Conservation (phyloP, 2,797 vertebrate genomes). For the Rhabdophis nuchalis region DNA sequence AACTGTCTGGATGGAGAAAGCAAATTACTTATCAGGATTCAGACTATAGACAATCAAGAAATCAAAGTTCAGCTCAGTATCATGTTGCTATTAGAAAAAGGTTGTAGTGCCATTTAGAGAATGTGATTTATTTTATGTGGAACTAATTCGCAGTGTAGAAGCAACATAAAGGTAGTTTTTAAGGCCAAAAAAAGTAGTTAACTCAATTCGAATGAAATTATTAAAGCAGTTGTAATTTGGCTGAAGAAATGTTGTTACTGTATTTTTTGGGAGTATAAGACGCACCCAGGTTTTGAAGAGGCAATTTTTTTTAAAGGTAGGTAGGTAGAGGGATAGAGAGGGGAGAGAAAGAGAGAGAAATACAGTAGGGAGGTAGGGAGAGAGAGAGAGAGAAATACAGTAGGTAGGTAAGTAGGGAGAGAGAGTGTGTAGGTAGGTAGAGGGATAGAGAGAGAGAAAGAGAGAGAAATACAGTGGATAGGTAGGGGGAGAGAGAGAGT, state of each 20-base stretch:
- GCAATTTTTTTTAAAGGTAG: too few relatives aligned
- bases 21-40: background rate
- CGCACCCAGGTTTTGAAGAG: too few relatives aligned
- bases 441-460: too few relatives aligned
- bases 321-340: too few relatives aligned
- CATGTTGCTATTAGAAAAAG: background rate
- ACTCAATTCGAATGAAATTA: slow-evolving; percentile 14
- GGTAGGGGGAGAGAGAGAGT: too few relatives aligned
- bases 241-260: slow-evolving; percentile 49
- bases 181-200: background rate
- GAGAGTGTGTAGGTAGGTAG: too few relatives aligned
- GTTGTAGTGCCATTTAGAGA: background rate
- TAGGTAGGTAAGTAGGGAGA: too few relatives aligned
- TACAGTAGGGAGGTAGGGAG: too few relatives aligned
- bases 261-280: too few relatives aligned
- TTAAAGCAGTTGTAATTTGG: slow-evolving; percentile 35
- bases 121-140: background rate
- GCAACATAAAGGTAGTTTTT: background rate
- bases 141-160: background rate
- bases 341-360: too few relatives aligned
- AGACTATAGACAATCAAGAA: background rate
- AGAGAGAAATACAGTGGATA: too few relatives aligned
- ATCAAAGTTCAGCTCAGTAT: background rate
- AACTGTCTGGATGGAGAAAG: background rate
- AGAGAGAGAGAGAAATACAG: too few relatives aligned